Conservation (phyloP, 2,797 vertebrate genomes). For the Muscicapa comitata region DNA sequence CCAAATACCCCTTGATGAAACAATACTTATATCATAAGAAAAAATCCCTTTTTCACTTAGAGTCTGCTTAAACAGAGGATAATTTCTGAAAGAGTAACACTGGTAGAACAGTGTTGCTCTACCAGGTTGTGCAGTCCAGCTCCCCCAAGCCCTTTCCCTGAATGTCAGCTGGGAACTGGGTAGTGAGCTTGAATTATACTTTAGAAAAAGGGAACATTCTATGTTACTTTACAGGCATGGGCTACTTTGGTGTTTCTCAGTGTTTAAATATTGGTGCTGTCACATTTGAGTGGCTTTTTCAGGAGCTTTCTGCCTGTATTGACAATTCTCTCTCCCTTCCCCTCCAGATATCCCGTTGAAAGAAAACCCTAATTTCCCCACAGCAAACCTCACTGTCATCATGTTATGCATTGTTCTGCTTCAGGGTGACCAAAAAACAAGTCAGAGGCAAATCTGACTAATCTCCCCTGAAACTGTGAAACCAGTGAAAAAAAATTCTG, state of each 20-base stretch:
- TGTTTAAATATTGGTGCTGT: background rate
- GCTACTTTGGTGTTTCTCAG: background rate
- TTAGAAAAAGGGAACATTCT: background rate
- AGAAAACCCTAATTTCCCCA: background rate
- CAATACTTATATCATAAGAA: background rate
- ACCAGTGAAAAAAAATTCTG: background rate
- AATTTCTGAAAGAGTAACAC: background rate
- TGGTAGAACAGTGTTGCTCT: background rate
- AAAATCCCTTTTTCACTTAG: background rate
- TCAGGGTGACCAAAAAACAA: constrained; percentile 8
- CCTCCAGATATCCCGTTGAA: background rate
- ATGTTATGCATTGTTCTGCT: background rate
- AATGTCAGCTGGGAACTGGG: background rate
- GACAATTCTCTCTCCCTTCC: background rate
- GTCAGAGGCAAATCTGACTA: constrained; percentile 7
- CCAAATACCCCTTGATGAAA: background rate
- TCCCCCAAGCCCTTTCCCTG: background rate
- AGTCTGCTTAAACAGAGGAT: background rate
- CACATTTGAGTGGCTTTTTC: background rate
- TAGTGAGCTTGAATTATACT: background rate
- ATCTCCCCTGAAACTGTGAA: constrained; percentile 13
- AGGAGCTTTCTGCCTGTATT: background rate
- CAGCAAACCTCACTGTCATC: background rate
- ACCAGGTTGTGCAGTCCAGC: background rate
- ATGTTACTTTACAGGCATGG: background rate